Evolutionary conservation across 1,140 invertebrate genomes (phyloP), one percentile per base, ranked within the genome.

Genomic region (Brachionus plicatilis): DNA sequence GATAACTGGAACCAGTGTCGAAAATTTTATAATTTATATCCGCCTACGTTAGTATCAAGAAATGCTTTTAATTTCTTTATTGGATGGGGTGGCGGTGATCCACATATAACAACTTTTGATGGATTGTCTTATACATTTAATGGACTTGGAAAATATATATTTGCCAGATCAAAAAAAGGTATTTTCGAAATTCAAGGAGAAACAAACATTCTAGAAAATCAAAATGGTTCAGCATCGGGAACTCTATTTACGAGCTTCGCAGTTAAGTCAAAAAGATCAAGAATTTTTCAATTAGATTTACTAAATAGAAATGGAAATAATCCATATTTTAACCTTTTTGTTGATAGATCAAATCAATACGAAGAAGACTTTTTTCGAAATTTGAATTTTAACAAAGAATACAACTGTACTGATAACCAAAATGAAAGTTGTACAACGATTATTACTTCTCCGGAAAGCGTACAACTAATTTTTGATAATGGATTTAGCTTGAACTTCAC

Each of bases 101-200:
- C 78, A 11, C 78, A 80, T 45, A 37, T 80, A 4, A 80, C 78
- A 3, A 80, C 78, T 43, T 80, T 56, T 56, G 78, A 80, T 43
- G 41, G 41, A 27, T 56, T 80, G 1, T 56, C 47, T 0, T 80
- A 80, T n/a, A 56, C 78, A 7, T 80, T 80, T 11, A 80, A 80
- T 43, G 78, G 78, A 1, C 7, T 56, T 14, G 78, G 78, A 8
- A 80, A 80, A 80, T 80, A 29, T 80, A 24, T 80, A n/a, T 17
- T 80, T 3, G 12, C 78, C 2, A 37, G 50, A 80, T 47, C 78
- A 17, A 80, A 56, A 5, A 50, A 80, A 12, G 53, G 53, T 6
- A 7, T 7, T 1, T 80, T 80, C 29, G 78, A 80, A 29, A 56
- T 80, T n/a, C 78, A 80, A 43, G 78, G 24, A n/a, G 12, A 17